phyloP scores from a whole-genome alignment of 2,113 vertebrate species.

The Puntigrus tetrazona region DNA sequence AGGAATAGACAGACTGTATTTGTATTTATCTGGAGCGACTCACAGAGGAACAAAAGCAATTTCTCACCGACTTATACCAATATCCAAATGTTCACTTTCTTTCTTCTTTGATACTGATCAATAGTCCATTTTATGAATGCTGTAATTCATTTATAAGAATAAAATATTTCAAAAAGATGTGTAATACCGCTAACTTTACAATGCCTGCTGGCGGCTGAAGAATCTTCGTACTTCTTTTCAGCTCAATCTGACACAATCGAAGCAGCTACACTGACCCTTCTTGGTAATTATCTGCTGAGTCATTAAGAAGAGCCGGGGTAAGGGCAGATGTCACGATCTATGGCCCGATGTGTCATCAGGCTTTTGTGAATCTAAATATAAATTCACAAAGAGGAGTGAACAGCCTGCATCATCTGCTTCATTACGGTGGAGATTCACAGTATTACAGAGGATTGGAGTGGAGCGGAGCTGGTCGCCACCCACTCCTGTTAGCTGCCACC shows the following conservation, averaged over 20 bases:
- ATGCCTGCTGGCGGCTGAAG: not conserved
- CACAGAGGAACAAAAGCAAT: not conserved
- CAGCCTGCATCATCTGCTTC: constrained; percentile 20
- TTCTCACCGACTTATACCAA: not conserved
- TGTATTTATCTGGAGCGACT: not conserved
- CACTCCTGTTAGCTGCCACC: constrained; percentile 64
- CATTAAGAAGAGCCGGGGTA: not conserved
- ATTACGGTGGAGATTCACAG: constrained; percentile 35
- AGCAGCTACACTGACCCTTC: constrained; percentile 9
- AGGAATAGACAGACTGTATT: not conserved
- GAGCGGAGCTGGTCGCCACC: constrained; percentile 15
- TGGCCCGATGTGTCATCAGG: not conserved
- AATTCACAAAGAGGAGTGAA: not conserved
- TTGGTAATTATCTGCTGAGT: constrained; percentile 16
- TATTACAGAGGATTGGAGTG: constrained; percentile 22
- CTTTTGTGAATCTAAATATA: constrained; percentile 26
- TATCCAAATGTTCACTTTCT: not conserved
- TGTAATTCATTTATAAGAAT: not conserved
- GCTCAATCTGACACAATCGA: not conserved
- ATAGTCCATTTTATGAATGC: not conserved
- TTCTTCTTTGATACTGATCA: not conserved
- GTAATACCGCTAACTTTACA: not conserved
- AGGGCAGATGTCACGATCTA: not conserved
- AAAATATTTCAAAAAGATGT: not conserved
- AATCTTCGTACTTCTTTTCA: not conserved